Conservation (phyloP, 2,797 vertebrate genomes). For the Phataginus tetradactyla region DNA sequence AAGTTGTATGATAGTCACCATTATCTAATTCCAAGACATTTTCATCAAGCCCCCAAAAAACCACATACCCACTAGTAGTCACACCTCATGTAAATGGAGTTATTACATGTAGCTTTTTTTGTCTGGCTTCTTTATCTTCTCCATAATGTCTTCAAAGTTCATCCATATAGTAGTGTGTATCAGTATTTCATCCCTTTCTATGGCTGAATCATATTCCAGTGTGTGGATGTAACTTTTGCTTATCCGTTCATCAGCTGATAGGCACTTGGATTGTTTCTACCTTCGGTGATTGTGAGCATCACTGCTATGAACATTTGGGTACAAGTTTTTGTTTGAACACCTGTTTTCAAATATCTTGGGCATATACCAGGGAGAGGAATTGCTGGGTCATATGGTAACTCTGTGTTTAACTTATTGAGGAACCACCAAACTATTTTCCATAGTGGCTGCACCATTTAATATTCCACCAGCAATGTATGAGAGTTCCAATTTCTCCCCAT, state of each 20-base stretch:
- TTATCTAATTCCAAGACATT: neutral
- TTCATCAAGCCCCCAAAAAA: neutral
- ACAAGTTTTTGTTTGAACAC: slow-evolving; percentile 20
- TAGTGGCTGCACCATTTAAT: neutral
- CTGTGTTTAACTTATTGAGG: slow-evolving; percentile 16
- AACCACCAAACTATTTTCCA: slow-evolving; percentile 5
- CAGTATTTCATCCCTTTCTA: slow-evolving; percentile 11
- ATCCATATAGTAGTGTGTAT: neutral
- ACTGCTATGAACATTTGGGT: neutral
- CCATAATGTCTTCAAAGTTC: neutral
- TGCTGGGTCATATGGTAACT: neutral
- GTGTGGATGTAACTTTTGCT: neutral
- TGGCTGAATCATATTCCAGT: slow-evolving; percentile 52
- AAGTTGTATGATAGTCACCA: neutral
- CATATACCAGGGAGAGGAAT: neutral
- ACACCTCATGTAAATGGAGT: neutral
- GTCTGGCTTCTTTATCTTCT: neutral
- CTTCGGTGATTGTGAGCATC: neutral
- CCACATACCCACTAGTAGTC: neutral
- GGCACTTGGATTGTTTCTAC: slow-evolving; percentile 1
- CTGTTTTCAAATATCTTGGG: neutral
- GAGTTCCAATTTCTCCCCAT: neutral
- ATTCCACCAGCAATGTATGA: neutral
- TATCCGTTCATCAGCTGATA: slow-evolving; percentile 16
- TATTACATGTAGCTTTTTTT: neutral